These are phyloP conservation scores for Garrulus glandarius DNA, from an alignment of 2,797 vertebrate species.

Conservation along the genomic window DNA sequence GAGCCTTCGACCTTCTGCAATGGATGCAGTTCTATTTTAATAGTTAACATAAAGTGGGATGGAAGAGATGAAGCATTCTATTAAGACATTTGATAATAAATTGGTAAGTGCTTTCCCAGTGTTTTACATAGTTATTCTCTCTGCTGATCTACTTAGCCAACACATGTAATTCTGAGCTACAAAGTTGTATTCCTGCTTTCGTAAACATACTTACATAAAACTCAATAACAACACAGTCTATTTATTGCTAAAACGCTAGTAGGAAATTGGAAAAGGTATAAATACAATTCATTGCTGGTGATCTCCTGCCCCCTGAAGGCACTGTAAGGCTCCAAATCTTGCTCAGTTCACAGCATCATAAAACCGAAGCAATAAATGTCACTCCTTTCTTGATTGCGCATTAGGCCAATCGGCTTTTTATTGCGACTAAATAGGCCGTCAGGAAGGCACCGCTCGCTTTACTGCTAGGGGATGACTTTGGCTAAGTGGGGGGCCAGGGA, in stretches of 20 bases:
- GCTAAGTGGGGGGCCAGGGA: conserved; percentile 29
- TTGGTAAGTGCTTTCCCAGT: conserved; percentile 5
- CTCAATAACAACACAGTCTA: conserved; percentile 49
- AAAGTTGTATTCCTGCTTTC: conserved; percentile 53
- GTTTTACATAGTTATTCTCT: conserved; percentile 27
- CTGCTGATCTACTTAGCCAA: conserved; percentile 52
- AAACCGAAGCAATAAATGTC: conserved; percentile 69
- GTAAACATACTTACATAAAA: conserved; percentile 64
- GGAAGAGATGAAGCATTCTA: not conserved
- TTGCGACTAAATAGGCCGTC: conserved; percentile 60
- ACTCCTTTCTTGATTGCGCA: conserved; percentile 60
- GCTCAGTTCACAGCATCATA: conserved; percentile 57
- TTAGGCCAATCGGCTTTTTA: conserved; percentile 67
- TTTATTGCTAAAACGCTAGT: conserved; percentile 63
- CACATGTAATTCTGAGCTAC: conserved; percentile 59
- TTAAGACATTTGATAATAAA: not conserved
- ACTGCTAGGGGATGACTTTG: conserved; percentile 33
- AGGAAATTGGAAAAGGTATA: conserved; percentile 69
- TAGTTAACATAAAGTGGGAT: conserved; percentile 20
- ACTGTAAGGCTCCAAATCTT: conserved; percentile 51
- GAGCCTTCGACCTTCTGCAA: conserved; percentile 53
- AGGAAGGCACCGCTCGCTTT: conserved; percentile 35
- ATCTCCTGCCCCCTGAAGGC: conserved; percentile 58
- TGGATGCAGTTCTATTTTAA: conserved; percentile 41
- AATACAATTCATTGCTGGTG: conserved; percentile 62